phyloP scores from a whole-genome alignment of 2,888 invertebrate species.

The Colostygia pectinataria region DNA sequence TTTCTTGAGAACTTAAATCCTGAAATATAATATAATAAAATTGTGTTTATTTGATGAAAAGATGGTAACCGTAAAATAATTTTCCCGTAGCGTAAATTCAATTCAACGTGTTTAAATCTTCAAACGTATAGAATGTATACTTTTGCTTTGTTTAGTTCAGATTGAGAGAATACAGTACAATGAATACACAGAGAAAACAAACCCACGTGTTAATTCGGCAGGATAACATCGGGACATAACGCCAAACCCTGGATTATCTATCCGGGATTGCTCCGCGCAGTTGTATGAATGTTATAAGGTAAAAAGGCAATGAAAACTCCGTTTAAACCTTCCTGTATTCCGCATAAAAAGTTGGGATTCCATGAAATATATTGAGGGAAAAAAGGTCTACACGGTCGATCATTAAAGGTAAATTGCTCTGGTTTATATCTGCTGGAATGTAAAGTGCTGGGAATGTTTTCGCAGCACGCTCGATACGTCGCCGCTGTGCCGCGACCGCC shows the following conservation, averaged over 20 bases:
- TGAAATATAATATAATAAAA: no score
- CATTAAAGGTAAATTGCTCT: slow-evolving; percentile 75
- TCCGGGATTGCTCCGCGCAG: slow-evolving; percentile 55
- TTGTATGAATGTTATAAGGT: slow-evolving; percentile 72
- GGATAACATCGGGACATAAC: slow-evolving; percentile 70
- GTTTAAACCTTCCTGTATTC: slow-evolving; percentile 70
- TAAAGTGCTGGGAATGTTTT: slow-evolving; percentile 63
- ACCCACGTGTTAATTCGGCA: slow-evolving; percentile 59
- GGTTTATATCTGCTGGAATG: slow-evolving; percentile 70
- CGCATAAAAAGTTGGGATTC: slow-evolving; percentile 73
- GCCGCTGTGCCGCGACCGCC: slow-evolving; percentile 2
- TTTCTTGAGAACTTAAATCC: no score
- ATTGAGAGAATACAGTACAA: slow-evolving; percentile 46
- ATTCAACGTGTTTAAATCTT: slow-evolving; percentile 12
- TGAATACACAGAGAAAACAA: slow-evolving; percentile 56
- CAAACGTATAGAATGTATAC: slow-evolving; percentile 16
- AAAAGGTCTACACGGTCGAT: slow-evolving; percentile 71
- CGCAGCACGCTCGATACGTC: slow-evolving; percentile 48
- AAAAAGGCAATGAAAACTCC: slow-evolving; percentile 76
- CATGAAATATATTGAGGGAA: slow-evolving; percentile 71
- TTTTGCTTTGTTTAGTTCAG: slow-evolving; percentile 26
- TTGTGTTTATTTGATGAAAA: no score
- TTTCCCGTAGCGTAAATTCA: not conserved
- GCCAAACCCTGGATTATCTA: slow-evolving; percentile 73
- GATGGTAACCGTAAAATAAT: no score